Evolutionary conservation across 2,113 vertebrate species (phyloP).

Genomic region (Rhinichthys klamathensis): DNA sequence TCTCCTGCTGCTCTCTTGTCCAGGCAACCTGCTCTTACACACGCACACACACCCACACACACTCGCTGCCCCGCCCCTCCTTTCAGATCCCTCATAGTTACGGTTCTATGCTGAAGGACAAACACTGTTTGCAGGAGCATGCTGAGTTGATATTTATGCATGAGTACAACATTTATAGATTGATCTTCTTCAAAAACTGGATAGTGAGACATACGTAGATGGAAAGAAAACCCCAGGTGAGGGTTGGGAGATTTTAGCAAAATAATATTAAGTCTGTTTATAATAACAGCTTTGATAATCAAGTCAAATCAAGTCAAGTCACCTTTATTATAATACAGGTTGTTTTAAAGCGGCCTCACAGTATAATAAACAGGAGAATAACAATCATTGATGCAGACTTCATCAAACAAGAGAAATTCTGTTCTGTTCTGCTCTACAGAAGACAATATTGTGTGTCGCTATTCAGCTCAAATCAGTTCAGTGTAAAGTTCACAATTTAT

Average conservation of each 20-base stretch:
- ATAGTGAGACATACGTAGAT: slow-evolving; percentile 6
- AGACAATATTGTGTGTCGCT: too few species aligned
- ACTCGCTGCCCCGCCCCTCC: slow-evolving; percentile 8
- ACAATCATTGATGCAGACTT: too few species aligned
- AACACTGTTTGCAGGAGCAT: slow-evolving; percentile 56
- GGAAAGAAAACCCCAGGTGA: not conserved
- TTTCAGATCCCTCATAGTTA: slow-evolving; percentile 44
- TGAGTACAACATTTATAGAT: slow-evolving; percentile 62
- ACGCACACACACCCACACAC: slow-evolving; percentile 18
- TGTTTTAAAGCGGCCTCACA: too few species aligned
- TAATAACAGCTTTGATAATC: not conserved
- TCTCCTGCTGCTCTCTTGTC: slow-evolving; percentile 49
- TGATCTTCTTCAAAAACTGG: slow-evolving; percentile 45
- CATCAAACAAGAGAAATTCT: too few species aligned
- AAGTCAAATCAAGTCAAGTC: not conserved
- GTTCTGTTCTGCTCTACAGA: too few species aligned
- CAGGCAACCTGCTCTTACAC: slow-evolving; percentile 2
- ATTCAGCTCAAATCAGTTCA: too few species aligned
- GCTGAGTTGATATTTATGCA: slow-evolving; percentile 63
- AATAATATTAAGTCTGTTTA: not conserved
- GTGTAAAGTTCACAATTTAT: too few species aligned
- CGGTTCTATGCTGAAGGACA: slow-evolving; percentile 66
- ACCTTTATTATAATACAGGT: too few species aligned
- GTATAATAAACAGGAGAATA: too few species aligned
- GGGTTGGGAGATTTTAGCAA: not conserved